Conservation (phyloP, 2,113 vertebrate species). For the Acinonyx jubatus region DNA sequence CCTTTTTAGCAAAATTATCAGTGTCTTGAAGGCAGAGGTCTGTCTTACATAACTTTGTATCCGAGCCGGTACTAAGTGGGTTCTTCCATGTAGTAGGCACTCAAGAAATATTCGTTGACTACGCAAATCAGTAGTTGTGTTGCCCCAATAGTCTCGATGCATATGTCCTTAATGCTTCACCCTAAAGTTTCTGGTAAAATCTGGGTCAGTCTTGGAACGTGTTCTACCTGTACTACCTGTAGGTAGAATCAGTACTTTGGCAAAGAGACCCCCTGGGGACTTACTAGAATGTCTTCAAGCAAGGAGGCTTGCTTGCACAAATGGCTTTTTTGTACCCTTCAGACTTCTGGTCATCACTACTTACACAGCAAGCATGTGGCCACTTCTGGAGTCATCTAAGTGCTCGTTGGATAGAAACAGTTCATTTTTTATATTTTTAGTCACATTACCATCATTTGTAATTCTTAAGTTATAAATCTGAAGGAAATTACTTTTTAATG, state of each 20-base stretch:
- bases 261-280: background rate
- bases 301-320: background rate
- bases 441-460: constrained; percentile 40
- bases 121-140: background rate
- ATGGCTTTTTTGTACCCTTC: background rate
- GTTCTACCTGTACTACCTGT: background rate
- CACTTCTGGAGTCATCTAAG: background rate
- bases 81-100: background rate
- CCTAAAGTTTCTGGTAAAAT: background rate
- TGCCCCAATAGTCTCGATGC: background rate
- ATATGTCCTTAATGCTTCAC: background rate
- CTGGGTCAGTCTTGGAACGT: background rate
- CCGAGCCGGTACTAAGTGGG: background rate
- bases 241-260: background rate
- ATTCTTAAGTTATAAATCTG: constrained; percentile 65
- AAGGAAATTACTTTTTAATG: constrained; percentile 71
- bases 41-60: background rate
- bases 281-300: background rate
- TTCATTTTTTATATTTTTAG: constrained; percentile 48
- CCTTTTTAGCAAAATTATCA: background rate
- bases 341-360: background rate
- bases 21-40: background rate
- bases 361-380: background rate
- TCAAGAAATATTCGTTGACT: background rate
- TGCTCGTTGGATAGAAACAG: background rate